Base-by-base conservation (phyloP, 2,888 invertebrate genomes). In the Acanthococcus lagerstroemiae region DNA sequence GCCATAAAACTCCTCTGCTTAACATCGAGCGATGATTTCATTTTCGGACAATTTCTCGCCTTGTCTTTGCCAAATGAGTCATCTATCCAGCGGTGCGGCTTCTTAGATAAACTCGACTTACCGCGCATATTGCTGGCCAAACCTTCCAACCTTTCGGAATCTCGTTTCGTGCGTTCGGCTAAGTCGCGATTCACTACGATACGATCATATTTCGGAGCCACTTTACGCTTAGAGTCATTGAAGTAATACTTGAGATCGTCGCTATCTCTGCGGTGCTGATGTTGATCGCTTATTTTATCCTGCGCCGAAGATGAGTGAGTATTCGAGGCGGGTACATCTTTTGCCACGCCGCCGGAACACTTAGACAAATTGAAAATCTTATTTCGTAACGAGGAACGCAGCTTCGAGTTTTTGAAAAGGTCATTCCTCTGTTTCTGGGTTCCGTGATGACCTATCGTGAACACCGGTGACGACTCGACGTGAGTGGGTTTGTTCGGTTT, bases 321-420 rank as follows among this genome's bases (percentile, higher is more conserved):
- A 37, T 9, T n/a, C 12, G 2, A 9, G 3, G 37, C 37, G 3
- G 37, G 12, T 15, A 1, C n/a, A 3, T n/a, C 12, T 15, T 37
- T 37, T 15, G 37, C 37, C n/a, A 9, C 37, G n/a, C n/a, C 37
- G 37, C 12, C 3, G n/a, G 37, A 37, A 37, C 12, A 1, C 24
- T 21, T 52, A 1, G 63, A 63, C 7, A 63, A 21, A 63, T 63
- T 37, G 44, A 54, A 54, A 5, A 63, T 63, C 12, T 63, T 52
- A 37, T 63, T 30, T 37, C 44, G 26, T n/a, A 63, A 63, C n/a
- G 54, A 52, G 9, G 54, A 52, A 19, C 63, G 63, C 24, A 63
- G 24, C 37, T 37, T 52, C 19, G 63, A 63, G 37, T 63, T 63
- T 17, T 52, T 63, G 37, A 63, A 52, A 3, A 63, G 30, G 21